Base-by-base conservation (phyloP, 2,113 vertebrate genomes). In the Otocyon megalotis region DNA sequence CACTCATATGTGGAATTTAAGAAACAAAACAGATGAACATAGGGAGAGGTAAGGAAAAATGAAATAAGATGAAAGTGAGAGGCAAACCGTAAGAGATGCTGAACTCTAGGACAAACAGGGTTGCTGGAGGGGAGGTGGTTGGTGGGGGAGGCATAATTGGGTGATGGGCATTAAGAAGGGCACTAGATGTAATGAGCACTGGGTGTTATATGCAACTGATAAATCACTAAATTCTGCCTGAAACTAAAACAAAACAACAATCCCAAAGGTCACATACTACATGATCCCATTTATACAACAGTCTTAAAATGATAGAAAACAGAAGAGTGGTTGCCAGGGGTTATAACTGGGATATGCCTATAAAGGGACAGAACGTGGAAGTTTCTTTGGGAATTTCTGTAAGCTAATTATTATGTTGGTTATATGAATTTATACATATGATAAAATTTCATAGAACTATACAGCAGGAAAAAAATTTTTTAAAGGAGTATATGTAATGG, bases 321-420 rank as follows among this genome's bases (percentile, higher is more conserved):
- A 81, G 82, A 65, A 43, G 5, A 4, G 43, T 32, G n/a, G 71
- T 76, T 86, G 60, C 58, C 22, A 30, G 58, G 50, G 19, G 30
- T 72, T 83, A 84, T 54, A 20, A 24, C 5, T 92, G 54, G n/a
- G 24, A 12, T 74, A 35, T 90, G 43, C 22, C 58, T 53, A 50
- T 53, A 63, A 63, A 77, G 30, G 58, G 58, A 76, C 35, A 74
- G 17, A 32, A 77, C 19, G n/a, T 77, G 48, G 5, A 48, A 93
- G 82, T n/a, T 93, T 77, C 58, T 93, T 76, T 56, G 32, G 71
- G 82, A 76, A 60, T 56, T 74, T 65, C 71, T 86, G n/a, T 56
- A 86, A 43, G 19, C 6, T 28, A 93, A 2, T 43, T 93, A 32
- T 86, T 48, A n/a, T 65, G 28, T 63, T 22, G 30, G 30, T 19